Base-by-base conservation (phyloP, 2,797 vertebrate species). In the Rhinoraja longicauda region DNA sequence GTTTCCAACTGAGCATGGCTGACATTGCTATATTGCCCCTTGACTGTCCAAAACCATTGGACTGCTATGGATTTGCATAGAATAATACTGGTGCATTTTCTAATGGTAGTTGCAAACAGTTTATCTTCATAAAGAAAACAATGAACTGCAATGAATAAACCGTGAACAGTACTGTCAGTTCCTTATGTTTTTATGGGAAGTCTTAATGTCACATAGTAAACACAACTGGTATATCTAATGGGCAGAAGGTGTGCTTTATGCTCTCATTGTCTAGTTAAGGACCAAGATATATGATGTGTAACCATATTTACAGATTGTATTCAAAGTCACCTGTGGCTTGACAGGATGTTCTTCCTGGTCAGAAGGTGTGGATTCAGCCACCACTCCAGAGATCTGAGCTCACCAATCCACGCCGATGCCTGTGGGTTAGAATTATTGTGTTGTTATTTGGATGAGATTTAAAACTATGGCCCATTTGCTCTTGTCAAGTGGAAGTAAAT, bases 151-250 rank as follows among this genome's bases (percentile, higher is more conserved):
- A 21, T 64, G 62, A 88, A 67, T 88, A 67, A 88, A 88, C 36
- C 62, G 36, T 36, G 36, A 88, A 32, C 59, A 88, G 36, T 36
- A 21, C 84, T 67, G 62, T 32, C n/a, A 64, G 84, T 32, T 88
- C n/a, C 84, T 64, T 88, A 88, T 88, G 84, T 88, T 62, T 88
- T 62, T 36, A 36, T 88, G 62, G 84, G 84, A 62, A 88, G 84
- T 67, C 84, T 88, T 88, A n/a, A 36, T n/a, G 67, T 62, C n/a
- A 64, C 77, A 78, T 59, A 88, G n/a, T 88, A 21, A 88, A 64
- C 84, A 67, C 62, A 67, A 88, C 84, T 32, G 84, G 59, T 64
- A 86, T 62, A 88, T 62, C 62, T 36, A 88, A 32, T 1, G 7
- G n/a, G 84, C 84, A 88, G 59, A 19, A 86, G 59, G n/a, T 32